These are phyloP conservation scores for Sweltsa coloradensis DNA, from an alignment of 1,140 invertebrate species.

Conservation along the genomic window DNA sequence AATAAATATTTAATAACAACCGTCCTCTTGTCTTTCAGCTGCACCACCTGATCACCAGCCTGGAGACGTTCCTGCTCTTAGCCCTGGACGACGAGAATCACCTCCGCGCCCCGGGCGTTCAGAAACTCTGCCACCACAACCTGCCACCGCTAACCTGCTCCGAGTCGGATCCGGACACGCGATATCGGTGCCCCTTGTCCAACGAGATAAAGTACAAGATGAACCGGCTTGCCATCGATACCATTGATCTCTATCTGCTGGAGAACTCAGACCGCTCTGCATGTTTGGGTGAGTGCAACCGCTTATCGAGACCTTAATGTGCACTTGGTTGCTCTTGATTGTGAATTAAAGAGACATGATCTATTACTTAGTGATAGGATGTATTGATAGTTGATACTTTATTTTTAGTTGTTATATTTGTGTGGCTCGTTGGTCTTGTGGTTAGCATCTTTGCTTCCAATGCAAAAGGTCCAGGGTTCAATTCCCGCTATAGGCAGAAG, in stretches of 20 bases:
- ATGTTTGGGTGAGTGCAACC: conserved; percentile 55
- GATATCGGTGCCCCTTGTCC: conserved; percentile 55
- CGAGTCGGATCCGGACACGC: conserved; percentile 51
- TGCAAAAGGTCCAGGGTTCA: too few relatives aligned
- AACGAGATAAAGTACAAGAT: conserved; percentile 94
- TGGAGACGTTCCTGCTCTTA: conserved; percentile 82
- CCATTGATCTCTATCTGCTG: conserved; percentile 80
- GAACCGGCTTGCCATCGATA: conserved; percentile 81
- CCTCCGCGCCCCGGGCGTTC: conserved; percentile 62
- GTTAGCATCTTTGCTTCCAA: too few relatives aligned
- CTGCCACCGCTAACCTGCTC: conserved; percentile 61
- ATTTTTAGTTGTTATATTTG: too few relatives aligned
- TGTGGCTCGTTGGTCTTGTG: too few relatives aligned
- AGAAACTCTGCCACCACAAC: conserved; percentile 77
- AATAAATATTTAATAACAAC: too few relatives aligned
- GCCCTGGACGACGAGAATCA: conserved; percentile 82
- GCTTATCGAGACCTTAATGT: too few relatives aligned
- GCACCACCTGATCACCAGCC: conserved; percentile 70
- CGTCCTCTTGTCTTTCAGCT: too few relatives aligned
- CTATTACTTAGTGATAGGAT: too few relatives aligned
- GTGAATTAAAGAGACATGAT: too few relatives aligned
- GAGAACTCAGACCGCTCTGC: conserved; percentile 78
- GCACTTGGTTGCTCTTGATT: too few relatives aligned
- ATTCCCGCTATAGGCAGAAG: too few relatives aligned
- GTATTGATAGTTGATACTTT: too few relatives aligned